A percentile compares a stretch with the other conserved stretches of the same genome.
Evolutionary conservation across 2,888 invertebrate genomes (phyloP).

Genomic region (Nemotelus nigrinus): DNA sequence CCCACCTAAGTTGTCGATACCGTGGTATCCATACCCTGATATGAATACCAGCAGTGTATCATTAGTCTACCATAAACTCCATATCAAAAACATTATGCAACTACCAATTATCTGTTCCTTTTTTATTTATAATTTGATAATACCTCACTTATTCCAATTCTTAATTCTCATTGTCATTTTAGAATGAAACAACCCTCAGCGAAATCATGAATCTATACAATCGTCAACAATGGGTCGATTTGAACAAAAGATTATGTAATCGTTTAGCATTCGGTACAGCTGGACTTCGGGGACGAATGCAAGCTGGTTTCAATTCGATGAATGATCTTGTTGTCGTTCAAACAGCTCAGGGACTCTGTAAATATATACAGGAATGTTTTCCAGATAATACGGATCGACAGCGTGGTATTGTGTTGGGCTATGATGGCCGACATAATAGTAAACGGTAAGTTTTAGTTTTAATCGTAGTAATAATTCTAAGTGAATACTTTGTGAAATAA

Average conservation of each 20-base stretch:
- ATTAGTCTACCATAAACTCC: too few relatives aligned
- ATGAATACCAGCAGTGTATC: too few relatives aligned
- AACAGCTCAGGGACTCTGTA: slow-evolving; percentile 88
- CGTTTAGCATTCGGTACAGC: slow-evolving; percentile 92
- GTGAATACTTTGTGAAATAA: too few relatives aligned
- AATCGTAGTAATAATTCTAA: neutral
- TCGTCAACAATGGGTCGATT: slow-evolving; percentile 68
- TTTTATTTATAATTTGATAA: too few relatives aligned
- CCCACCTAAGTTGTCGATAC: too few relatives aligned
- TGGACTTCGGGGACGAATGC: slow-evolving; percentile 92
- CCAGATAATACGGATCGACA: slow-evolving; percentile 66
- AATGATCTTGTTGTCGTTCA: slow-evolving; percentile 97
- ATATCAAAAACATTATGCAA: too few relatives aligned
- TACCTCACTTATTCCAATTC: neutral
- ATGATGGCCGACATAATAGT: slow-evolving; percentile 93
- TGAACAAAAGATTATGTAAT: slow-evolving; percentile 73
- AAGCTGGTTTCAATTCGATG: slow-evolving; percentile 91
- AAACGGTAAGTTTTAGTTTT: slow-evolving; percentile 71
- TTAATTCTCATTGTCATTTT: slow-evolving; percentile 1
- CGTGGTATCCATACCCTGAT: too few relatives aligned
- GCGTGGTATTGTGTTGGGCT: slow-evolving; percentile 87
- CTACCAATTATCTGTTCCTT: too few relatives aligned
- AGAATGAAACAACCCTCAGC: slow-evolving; percentile 73
- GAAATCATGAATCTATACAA: slow-evolving; percentile 73
- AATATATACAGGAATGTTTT: slow-evolving; percentile 74